Evolutionary conservation across 1,140 invertebrate genomes (phyloP), one percentile per base, ranked within the genome.

Genomic region (Lerema accius): DNA sequence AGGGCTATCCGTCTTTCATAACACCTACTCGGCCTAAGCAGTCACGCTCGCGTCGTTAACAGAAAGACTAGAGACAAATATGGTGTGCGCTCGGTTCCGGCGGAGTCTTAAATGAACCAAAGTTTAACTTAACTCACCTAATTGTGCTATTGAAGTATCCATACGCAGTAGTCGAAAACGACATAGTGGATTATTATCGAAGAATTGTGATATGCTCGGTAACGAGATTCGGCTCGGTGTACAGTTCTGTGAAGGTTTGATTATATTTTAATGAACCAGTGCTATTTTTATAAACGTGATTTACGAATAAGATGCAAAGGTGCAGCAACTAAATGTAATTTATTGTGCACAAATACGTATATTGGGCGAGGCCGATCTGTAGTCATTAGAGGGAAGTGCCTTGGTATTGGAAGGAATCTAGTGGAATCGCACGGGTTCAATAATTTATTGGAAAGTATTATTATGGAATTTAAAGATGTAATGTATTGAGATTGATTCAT

Each of bases 291-390:
- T 67, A 73, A 63, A 63, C 11, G 40, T 43, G 60, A 53, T 53
- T 50, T 45, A 53, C 37, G 15, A 46, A 39, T 62, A 39, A 13
- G 13, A 53, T 28, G 53, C 51, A 70, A 63, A 67, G 67, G 71
- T 66, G 70, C 63, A 64, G 67, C 72, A 73, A 76, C 62, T 62
- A 60, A 63, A 63, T 67, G 35, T 48, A 53, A 67, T 63, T 49
- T 62, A 62, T 63, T 40, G 40, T 67, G 40, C 53, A 56, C 53
- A 23, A 19, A 40, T 56, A 16, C 42, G 11, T 32, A 26, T 56
- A 56, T 43, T 56, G 53, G 53, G 53, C 45, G 59, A 58, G 65
- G 37, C 51, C 45, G 10, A 42, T 37, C 28, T 11, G 60, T 19
- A 59, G 46, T 62, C 50, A 49, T 55, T 56, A 28, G 46, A 58